A percentile compares a stretch with the other conserved stretches of the same genome.
phyloP scores from a whole-genome alignment of 92 coral and sea anemone genomes.

The Porites divaricata region DNA sequence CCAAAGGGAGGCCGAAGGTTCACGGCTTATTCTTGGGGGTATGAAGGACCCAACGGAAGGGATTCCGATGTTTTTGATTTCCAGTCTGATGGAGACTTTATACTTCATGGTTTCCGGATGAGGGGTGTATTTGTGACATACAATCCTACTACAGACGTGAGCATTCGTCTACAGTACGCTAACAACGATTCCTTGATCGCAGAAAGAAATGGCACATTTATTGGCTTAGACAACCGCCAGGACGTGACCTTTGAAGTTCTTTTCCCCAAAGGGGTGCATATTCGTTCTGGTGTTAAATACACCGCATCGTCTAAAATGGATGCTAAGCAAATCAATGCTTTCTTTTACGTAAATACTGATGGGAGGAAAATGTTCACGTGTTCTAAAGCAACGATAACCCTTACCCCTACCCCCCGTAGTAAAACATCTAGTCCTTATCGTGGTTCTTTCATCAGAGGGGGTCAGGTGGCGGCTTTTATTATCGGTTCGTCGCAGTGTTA shows the following conservation, averaged over 20 bases:
- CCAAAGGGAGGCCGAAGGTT: not conserved
- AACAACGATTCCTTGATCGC: not conserved
- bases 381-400: not conserved
- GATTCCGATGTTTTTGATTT: conserved; percentile 12
- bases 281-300: not conserved
- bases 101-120: conserved; percentile 20
- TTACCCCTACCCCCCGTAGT: not conserved
- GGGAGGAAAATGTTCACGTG: not conserved
- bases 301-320: not conserved
- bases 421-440: not conserved
- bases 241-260: not conserved
- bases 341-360: not conserved
- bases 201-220: not conserved
- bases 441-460: not conserved
- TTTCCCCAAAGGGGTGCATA: not conserved
- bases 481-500: not conserved
- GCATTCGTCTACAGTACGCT: not conserved
- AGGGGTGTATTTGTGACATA: not conserved
- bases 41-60: not conserved
- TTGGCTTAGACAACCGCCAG: not conserved
- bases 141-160: not conserved
- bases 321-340: not conserved
- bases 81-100: not conserved
- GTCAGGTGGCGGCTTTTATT: not conserved
- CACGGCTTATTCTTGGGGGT: not conserved